Evolutionary conservation across 2,113 vertebrate genomes (phyloP).

Genomic region (Monopterus albus): DNA sequence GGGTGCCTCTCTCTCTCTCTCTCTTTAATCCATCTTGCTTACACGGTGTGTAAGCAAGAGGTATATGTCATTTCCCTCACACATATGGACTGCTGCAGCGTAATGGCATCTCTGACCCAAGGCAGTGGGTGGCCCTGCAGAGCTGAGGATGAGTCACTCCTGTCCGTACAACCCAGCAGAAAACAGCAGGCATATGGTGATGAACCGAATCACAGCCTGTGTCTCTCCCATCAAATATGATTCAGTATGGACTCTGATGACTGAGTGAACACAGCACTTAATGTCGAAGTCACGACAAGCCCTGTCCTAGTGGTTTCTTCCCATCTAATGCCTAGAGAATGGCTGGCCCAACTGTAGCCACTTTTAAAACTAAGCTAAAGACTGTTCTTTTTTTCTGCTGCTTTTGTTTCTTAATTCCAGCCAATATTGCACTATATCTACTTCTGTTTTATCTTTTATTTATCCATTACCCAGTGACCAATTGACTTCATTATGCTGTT

Average conservation of each 20-base stretch:
- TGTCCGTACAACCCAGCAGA: slow-evolving; percentile 26
- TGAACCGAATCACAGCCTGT: slow-evolving; percentile 25
- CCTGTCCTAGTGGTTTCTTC: slow-evolving; percentile 1
- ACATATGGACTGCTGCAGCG: slow-evolving; percentile 17
- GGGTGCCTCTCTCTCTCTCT: not conserved
- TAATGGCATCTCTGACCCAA: slow-evolving; percentile 64
- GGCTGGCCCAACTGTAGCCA: no score
- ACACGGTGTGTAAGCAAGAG: not conserved
- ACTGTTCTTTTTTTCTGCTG: no score
- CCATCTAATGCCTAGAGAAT: slow-evolving; percentile 1
- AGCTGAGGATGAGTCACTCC: slow-evolving; percentile 63
- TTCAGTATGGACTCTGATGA: slow-evolving; percentile 40
- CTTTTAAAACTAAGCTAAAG: no score
- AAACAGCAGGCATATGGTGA: slow-evolving; percentile 48
- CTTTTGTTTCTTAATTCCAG: no score
- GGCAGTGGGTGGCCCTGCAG: slow-evolving; percentile 44
- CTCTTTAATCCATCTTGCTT: not conserved
- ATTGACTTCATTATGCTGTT: no score
- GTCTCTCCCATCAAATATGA: slow-evolving; percentile 51
- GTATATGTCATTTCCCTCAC: not conserved
- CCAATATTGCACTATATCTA: no score
- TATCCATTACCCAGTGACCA: no score
- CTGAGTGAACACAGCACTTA: slow-evolving; percentile 29
- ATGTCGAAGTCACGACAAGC: slow-evolving; percentile 28
- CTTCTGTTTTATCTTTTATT: no score